Base-by-base conservation (phyloP, 2,797 vertebrate genomes). In the Setipinna tenuifilis region DNA sequence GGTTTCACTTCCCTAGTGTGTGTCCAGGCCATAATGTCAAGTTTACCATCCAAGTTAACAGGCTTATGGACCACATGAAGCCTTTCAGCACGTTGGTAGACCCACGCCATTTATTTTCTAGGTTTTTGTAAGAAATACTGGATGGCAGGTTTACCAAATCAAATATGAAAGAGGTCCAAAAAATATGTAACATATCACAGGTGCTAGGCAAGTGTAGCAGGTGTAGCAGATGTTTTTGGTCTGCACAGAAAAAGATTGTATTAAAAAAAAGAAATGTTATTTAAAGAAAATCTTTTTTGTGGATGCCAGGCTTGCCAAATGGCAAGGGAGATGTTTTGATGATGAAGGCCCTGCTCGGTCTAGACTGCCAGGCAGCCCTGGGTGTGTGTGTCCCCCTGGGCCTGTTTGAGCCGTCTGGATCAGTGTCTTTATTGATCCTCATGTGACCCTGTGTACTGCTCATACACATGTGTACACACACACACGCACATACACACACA, bases 381-480 rank as follows among this genome's bases (percentile, higher is more conserved):
- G 71, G 44, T 78, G 25, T 44, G 16, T 78, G 31, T 78, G 17
- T 78, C 35, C 35, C 71, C 6, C 5, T 41, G 71, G 68, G 71
- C 35, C 71, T 78, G 71, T 78, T 21, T 78, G 71, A 78, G 17
- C 21, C 17, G 44, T 44, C 31, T 78, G 17, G 31, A 16, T 44
- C 71, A 19, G 9, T 19, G 71, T 21, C 31, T 78, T 78, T 78
- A 78, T 78, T 44, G 71, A 78, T 78, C 31, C 35, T 78, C 31
- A 78, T 2, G 4, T 78, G 71, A 78, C 71, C 71, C 65, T 68
- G 12, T 54, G 50, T 14, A 54, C 50, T 10, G 50, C 50, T 54
- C 50, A 54, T 54, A 54, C 50, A 54, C 50, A 54, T 54, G 50
- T 14, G 9, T 54, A 9, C 9, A 7, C 2, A 10, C 25, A 14